These are phyloP conservation scores for Apotomis capreana DNA, from an alignment of 2,888 invertebrate species.

Conservation along the genomic window DNA sequence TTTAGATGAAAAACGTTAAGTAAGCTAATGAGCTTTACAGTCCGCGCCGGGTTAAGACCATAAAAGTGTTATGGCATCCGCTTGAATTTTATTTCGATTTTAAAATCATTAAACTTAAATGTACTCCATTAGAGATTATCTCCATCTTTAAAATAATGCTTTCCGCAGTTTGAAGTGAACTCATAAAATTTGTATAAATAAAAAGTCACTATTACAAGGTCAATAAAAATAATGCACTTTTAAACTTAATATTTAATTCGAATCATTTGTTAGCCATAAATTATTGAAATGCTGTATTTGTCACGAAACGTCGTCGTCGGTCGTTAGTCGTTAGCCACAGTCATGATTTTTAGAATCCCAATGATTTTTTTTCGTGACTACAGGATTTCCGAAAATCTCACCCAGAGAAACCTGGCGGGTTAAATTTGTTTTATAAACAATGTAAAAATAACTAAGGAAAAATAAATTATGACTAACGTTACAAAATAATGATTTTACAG, in stretches of 20 bases:
- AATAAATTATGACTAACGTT: too few species aligned
- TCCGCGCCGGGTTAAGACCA: constrained; percentile 14
- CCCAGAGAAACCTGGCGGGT: too few species aligned
- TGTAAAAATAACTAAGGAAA: too few species aligned
- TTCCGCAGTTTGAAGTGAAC: background rate
- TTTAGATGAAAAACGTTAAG: background rate
- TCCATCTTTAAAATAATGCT: background rate
- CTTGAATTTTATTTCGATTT: constrained; percentile 19
- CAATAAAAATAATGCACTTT: constrained; percentile 4
- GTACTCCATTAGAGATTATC: constrained; percentile 26
- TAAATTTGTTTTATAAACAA: too few species aligned
- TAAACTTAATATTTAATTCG: background rate
- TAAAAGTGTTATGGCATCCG: constrained; percentile 41
- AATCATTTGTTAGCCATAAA: too few species aligned
- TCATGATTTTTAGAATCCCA: too few species aligned
- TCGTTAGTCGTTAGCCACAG: too few species aligned
- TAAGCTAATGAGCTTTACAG: background rate
- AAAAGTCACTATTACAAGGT: background rate
- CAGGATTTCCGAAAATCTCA: too few species aligned
- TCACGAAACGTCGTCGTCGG: too few species aligned
- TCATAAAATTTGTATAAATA: constrained; percentile 13
- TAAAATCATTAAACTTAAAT: constrained; percentile 15
- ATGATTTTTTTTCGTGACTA: too few species aligned
- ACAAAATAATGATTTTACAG: too few species aligned
- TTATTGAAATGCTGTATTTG: too few species aligned